These are phyloP conservation scores for Gadus chalcogrammus DNA, from an alignment of 2,113 vertebrate genomes.

Conservation along the genomic window DNA sequence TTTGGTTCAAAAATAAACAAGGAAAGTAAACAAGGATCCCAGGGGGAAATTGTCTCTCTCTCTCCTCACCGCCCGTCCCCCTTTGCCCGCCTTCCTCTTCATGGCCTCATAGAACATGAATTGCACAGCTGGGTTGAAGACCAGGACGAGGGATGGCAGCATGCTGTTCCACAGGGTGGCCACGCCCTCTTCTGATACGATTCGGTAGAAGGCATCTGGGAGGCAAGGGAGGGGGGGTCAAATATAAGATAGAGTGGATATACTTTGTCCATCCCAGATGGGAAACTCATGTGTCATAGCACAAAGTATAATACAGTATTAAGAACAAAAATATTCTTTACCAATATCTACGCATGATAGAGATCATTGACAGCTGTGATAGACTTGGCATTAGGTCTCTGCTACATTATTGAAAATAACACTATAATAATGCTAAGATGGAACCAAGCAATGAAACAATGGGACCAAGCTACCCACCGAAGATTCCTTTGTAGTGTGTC, in stretches of 20 bases:
- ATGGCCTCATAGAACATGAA: slow-evolving; percentile 80
- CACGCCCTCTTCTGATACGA: slow-evolving; percentile 71
- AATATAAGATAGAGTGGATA: background rate
- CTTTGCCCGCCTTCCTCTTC: slow-evolving; percentile 70
- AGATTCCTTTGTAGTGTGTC: slow-evolving; percentile 77
- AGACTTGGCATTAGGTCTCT: too few relatives aligned
- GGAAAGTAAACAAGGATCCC: background rate
- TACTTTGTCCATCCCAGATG: background rate
- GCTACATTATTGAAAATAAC: too few relatives aligned
- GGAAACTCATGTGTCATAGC: too few relatives aligned
- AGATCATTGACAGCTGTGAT: too few relatives aligned
- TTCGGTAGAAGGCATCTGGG: slow-evolving; percentile 77
- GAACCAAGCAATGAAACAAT: too few relatives aligned
- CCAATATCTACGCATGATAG: too few relatives aligned
- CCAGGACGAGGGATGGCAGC: slow-evolving; percentile 77
- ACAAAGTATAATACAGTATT: too few relatives aligned
- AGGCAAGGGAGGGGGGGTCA: background rate
- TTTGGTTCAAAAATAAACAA: background rate
- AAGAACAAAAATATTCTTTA: too few relatives aligned
- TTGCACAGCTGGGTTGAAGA: slow-evolving; percentile 77
- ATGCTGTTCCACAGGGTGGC: slow-evolving; percentile 74
- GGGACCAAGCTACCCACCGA: slow-evolving; percentile 49
- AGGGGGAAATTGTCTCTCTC: background rate
- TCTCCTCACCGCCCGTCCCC: slow-evolving; percentile 27
- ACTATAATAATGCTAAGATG: too few relatives aligned